These are phyloP conservation scores for Porphyrio hochstetteri DNA, from an alignment of 2,113 vertebrate species.

Conservation along the genomic window DNA sequence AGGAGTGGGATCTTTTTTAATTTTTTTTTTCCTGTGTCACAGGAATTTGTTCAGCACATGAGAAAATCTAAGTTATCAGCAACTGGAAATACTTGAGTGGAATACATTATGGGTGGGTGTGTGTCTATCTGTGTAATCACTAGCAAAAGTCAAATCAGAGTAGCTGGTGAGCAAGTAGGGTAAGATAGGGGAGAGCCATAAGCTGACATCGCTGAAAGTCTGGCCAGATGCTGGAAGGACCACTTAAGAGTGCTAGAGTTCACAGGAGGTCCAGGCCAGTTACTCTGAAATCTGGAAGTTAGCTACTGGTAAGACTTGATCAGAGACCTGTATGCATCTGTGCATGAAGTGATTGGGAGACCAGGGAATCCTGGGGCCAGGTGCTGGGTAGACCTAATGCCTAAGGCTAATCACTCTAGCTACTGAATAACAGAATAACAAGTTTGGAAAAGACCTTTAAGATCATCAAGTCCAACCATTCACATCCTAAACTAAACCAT, in stretches of 20 bases:
- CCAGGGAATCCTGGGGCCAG: no score
- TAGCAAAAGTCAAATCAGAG: not conserved
- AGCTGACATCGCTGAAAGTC: not conserved
- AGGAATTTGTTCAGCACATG: not conserved
- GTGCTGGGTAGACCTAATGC: not conserved
- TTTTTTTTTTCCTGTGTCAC: not conserved
- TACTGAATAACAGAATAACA: no score
- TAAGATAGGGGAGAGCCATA: not conserved
- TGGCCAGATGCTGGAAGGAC: not conserved
- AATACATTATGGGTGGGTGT: not conserved
- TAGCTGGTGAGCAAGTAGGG: not conserved
- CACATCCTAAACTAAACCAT: no score
- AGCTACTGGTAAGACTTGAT: not conserved
- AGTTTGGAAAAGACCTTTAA: no score
- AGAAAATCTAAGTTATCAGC: not conserved
- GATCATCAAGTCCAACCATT: no score
- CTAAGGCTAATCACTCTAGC: not conserved
- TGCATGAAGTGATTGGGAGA: not conserved
- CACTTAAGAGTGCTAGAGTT: not conserved
- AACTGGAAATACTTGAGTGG: not conserved
- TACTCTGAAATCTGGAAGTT: not conserved
- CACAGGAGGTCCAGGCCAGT: not conserved
- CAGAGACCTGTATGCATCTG: not conserved
- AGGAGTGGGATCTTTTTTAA: no score
- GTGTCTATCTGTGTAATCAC: fast-evolving